Conservation (phyloP, 2,888 invertebrate species). For the Drymonia ruficornis region DNA sequence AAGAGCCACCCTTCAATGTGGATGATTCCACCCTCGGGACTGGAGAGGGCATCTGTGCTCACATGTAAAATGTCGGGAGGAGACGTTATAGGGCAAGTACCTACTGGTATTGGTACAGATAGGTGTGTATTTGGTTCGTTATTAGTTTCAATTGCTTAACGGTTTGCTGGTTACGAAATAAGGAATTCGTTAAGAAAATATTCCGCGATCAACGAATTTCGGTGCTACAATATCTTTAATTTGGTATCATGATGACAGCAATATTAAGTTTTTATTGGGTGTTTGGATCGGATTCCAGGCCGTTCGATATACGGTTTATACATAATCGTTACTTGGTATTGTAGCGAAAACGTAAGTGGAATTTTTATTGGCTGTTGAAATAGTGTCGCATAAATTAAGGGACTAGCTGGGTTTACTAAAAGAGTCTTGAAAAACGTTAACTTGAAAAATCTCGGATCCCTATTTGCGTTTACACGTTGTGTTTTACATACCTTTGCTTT, state of each 20-base stretch:
- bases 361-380: too few relatives aligned
- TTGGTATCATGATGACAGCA: neutral
- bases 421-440: too few relatives aligned
- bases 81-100: conserved; percentile 29
- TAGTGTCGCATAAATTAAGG: too few relatives aligned
- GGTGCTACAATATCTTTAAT: neutral
- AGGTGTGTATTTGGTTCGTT: conserved; percentile 5
- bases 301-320: neutral
- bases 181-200: neutral
- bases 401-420: too few relatives aligned
- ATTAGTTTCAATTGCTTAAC: conserved; percentile 14
- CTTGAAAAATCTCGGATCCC: too few relatives aligned
- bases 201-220: neutral
- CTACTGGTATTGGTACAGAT: conserved; percentile 8
- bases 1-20: conserved; percentile 55
- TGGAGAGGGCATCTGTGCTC: conserved; percentile 35
- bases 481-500: too few relatives aligned
- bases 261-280: neutral
- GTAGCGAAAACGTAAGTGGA: too few relatives aligned
- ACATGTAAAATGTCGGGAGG: conserved; percentile 44
- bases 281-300: neutral
- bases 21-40: conserved; percentile 62
- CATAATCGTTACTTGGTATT: too few relatives aligned
- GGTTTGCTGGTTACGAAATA: neutral
- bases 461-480: too few relatives aligned